These are phyloP conservation scores for Pterostichus madidus DNA, from an alignment of 2,888 invertebrate species.

Conservation along the genomic window DNA sequence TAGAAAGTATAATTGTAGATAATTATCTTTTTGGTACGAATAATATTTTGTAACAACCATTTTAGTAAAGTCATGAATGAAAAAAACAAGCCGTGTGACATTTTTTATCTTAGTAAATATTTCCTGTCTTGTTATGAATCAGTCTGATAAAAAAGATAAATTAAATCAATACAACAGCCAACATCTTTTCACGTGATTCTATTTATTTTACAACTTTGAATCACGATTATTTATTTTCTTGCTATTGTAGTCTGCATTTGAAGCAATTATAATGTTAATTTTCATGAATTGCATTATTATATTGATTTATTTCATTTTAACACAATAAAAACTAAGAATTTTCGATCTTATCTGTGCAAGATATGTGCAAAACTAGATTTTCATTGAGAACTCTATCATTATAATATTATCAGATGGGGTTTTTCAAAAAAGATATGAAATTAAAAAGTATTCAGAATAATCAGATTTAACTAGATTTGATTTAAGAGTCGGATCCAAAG, in stretches of 20 bases:
- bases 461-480: conserved; percentile 6
- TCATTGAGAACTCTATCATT: background rate
- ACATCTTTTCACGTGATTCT: conserved; percentile 12
- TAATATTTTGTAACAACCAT: background rate
- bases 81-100: conserved; percentile 7
- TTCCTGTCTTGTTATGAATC: conserved; percentile 20
- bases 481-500: background rate
- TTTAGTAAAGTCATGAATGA: conserved; percentile 38
- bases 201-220: conserved; percentile 10
- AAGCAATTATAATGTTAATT: background rate
- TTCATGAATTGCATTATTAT: background rate
- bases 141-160: conserved; percentile 36
- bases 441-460: background rate
- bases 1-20: too few species aligned
- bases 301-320: background rate
- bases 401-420: background rate
- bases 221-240: background rate
- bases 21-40: background rate
- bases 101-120: conserved; percentile 9
- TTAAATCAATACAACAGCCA: conserved; percentile 4
- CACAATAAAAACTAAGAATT: background rate
- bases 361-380: background rate
- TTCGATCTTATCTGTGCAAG: background rate
- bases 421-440: background rate
- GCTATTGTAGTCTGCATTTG: conserved; percentile 4